Evolutionary conservation across 1,140 invertebrate species (phyloP).

Genomic region (Zaprionus lachaisei): DNA sequence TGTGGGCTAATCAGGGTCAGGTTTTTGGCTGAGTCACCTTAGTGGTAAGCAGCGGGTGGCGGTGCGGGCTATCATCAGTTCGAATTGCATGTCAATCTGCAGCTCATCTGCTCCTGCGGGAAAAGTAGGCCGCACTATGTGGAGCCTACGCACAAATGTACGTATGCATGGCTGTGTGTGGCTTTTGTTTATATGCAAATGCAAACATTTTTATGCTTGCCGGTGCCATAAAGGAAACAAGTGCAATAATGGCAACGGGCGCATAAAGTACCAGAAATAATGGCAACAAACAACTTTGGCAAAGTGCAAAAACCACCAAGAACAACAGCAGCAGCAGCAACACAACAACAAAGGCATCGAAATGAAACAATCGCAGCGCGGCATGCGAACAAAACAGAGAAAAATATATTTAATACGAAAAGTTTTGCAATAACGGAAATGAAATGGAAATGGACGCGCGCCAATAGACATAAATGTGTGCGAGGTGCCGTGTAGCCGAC

Average conservation of each 20-base stretch:
- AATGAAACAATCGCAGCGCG: constrained; percentile 73
- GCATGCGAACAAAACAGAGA: constrained; percentile 43
- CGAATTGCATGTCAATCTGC: constrained; percentile 79
- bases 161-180: constrained; percentile 7
- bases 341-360: constrained; percentile 61
- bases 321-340: constrained; percentile 36
- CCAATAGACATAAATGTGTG: constrained; percentile 81
- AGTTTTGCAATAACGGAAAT: constrained; percentile 83
- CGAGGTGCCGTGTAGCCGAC: constrained; percentile 56
- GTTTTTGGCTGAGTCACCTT: constrained; percentile 38
- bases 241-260: constrained; percentile 74
- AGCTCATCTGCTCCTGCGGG: not conserved
- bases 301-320: constrained; percentile 74
- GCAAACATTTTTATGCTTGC: constrained; percentile 72
- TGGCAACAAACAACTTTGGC: constrained; percentile 74
- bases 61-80: constrained; percentile 54
- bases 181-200: constrained; percentile 69
- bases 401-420: constrained; percentile 83
- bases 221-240: constrained; percentile 77
- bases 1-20: constrained; percentile 67
- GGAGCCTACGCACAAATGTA: constrained; percentile 18
- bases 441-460: constrained; percentile 82
- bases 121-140: constrained; percentile 31
- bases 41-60: not conserved
- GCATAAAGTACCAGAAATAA: constrained; percentile 79